Base-by-base conservation (phyloP, 2,888 invertebrate species). In the Ectemnius lituratus region DNA sequence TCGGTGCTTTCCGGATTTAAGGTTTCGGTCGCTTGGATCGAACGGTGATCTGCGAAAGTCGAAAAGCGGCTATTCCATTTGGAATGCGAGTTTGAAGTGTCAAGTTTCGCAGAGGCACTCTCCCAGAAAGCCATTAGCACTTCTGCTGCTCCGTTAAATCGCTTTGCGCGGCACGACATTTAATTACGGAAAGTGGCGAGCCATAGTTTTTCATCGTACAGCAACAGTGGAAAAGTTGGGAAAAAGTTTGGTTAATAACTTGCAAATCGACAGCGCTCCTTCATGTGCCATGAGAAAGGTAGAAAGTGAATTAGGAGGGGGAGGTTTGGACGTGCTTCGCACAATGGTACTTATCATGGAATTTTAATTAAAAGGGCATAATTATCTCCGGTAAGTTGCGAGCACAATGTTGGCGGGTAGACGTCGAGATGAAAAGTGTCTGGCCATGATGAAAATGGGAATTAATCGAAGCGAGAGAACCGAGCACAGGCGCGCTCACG, bases 401-500 rank as follows among this genome's bases (percentile, higher is more conserved):
- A 4, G 45, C 27, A 64, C 8, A 68, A 67, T 72, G 76, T 72
- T 72, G 61, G n/a, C n/a, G n/a, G 16, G 16, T 6, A 16, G 52
- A 52, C 52, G 16, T 11, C 37, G 61, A 57, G 47, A 57, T 67
- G 76, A 67, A 62, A 70, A 75, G 69, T 72, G 78, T 80, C 75
- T 64, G 63, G 63, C 58, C 27, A 16, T 57, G 78, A 76, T 75
- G 73, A 79, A 81, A 79, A 69, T 65, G 47, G 58, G 67, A 65
- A 71, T 79, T 79, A 79, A 80, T 80, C 69, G 69, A 65, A 65
- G 47, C 62, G 73, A 76, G 80, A 81, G 80, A 78, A 82, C 58
- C 70, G 57, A 47, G 69, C 82, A 76, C 76, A 82, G 76, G 5
- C 37, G 37, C 37, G 5, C 37, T 37, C 37, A 8, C 37, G 11